These are phyloP conservation scores for Eueremaeus valkanovi DNA, from an alignment of 2,888 invertebrate genomes.

Conservation along the genomic window DNA sequence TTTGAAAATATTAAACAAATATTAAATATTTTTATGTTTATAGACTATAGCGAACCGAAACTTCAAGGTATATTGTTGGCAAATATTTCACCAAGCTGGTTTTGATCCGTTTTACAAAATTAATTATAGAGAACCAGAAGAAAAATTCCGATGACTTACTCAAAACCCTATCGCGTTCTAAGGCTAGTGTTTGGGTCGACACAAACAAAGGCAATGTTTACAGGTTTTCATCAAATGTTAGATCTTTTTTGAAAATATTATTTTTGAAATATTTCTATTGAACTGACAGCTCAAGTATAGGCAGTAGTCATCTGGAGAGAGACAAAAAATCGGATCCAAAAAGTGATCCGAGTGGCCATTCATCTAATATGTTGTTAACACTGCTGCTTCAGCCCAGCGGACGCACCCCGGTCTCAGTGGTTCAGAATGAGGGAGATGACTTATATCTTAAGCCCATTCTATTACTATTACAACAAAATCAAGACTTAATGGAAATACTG, in stretches of 20 bases:
- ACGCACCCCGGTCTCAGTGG: not conserved
- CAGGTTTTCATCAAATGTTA: not conserved
- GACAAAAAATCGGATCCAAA: not conserved
- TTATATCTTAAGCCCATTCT: not conserved
- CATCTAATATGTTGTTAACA: not conserved
- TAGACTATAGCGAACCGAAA: too few species aligned
- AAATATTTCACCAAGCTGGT: too few species aligned
- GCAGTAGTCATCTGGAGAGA: not conserved
- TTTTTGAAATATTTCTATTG: too few species aligned
- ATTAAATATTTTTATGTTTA: too few species aligned
- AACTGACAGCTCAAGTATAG: constrained; percentile 6
- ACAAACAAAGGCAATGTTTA: constrained; percentile 6
- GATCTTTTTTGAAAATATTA: too few species aligned
- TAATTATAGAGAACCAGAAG: too few species aligned
- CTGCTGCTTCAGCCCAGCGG: not conserved
- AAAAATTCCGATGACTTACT: not conserved
- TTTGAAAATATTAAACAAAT: too few species aligned
- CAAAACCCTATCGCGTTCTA: not conserved
- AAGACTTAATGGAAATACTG: not conserved
- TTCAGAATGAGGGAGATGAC: not conserved
- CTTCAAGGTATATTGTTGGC: too few species aligned
- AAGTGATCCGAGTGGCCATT: not conserved
- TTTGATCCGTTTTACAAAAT: too few species aligned
- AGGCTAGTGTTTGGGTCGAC: constrained; percentile 19
- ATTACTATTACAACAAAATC: constrained; percentile 1